A percentile compares a stretch with the other conserved stretches of the same genome.
phyloP scores from a whole-genome alignment of 1,140 invertebrate species.

The Drosophila carrolli region DNA sequence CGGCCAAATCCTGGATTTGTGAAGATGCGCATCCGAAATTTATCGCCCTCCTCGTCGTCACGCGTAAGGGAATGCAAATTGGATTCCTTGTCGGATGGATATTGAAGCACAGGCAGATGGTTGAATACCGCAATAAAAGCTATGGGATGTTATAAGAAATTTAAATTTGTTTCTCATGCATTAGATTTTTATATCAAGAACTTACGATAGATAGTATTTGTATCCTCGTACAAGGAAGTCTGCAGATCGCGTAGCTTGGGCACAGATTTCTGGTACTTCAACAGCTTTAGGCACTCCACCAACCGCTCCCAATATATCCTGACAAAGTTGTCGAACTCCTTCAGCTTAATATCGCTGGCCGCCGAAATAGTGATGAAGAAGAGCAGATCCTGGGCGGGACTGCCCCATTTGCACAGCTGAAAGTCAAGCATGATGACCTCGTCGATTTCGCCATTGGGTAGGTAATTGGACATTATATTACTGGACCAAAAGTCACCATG shows the following conservation, averaged over 20 bases:
- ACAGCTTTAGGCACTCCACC: slow-evolving; percentile 50
- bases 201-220: slow-evolving; percentile 63
- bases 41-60: slow-evolving; percentile 43
- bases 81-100: slow-evolving; percentile 42
- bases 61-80: slow-evolving; percentile 28
- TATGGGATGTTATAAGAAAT: not conserved
- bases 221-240: slow-evolving; percentile 56
- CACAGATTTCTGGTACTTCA: slow-evolving; percentile 60
- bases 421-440: slow-evolving; percentile 83
- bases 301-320: slow-evolving; percentile 66
- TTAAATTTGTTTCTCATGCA: not conserved
- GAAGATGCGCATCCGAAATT: slow-evolving; percentile 21
- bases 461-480: slow-evolving; percentile 84
- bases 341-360: slow-evolving; percentile 51
- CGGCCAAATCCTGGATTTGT: slow-evolving; percentile 31
- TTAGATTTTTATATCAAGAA: too few species aligned
- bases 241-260: slow-evolving; percentile 83
- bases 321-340: slow-evolving; percentile 66
- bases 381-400: slow-evolving; percentile 80
- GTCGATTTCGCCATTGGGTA: slow-evolving; percentile 47
- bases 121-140: slow-evolving; percentile 50
- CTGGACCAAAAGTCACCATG: slow-evolving; percentile 87
- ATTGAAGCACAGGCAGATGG: slow-evolving; percentile 42
- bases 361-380: slow-evolving; percentile 77
- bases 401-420: slow-evolving; percentile 79